Evolutionary conservation across 2,113 vertebrate genomes (phyloP), one percentile per base, ranked within the genome.

Genomic region (Lagopus leucura): DNA sequence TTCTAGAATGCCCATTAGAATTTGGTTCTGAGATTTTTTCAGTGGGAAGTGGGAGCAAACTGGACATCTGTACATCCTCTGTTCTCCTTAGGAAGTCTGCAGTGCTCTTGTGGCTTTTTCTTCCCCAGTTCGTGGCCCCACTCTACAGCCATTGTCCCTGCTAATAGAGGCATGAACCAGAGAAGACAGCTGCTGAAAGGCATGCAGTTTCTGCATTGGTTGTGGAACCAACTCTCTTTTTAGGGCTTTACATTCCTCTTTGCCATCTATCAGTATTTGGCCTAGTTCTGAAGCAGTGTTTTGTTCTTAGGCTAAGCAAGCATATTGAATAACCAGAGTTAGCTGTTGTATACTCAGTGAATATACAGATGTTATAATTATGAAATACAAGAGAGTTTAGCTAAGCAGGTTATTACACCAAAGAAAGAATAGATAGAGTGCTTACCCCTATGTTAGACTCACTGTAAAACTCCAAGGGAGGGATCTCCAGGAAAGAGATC

Each of bases 121-220:
- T 63, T 84, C 27, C n/a, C 40, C 13, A 5, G 13, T 28, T 75
- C 47, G 38, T 42, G 32, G 24, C 38, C 16, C 12, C 36, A 2
- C 4, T 40, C 50, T 64, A 38, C 34, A 67, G 18, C 38, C 13
- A 43, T 91, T 36, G 1, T 4, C 84, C 1, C 24, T 60, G 3
- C 30, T 67, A 38, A 24, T 4, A 64, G 52, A 42, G 13, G 34
- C n/a, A 1, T 22, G 21, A 24, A 24, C 54, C 45, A 30, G 47
- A 67, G 47, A 9, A 11, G 30, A n/a, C 30, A 74, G 14, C 11
- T 21, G 32, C 22, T 30, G 2, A 36, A 74, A 45, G 40, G 24
- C 38, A 73, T 60, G 15, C 2, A 10, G 18, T 14, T 6, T 42
- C 74, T 28, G 1, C 34, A 16, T 0, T 8, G 0, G 7, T 25